phyloP scores from a whole-genome alignment of 2,113 vertebrate species.

The Rhodinocichla rosea region DNA sequence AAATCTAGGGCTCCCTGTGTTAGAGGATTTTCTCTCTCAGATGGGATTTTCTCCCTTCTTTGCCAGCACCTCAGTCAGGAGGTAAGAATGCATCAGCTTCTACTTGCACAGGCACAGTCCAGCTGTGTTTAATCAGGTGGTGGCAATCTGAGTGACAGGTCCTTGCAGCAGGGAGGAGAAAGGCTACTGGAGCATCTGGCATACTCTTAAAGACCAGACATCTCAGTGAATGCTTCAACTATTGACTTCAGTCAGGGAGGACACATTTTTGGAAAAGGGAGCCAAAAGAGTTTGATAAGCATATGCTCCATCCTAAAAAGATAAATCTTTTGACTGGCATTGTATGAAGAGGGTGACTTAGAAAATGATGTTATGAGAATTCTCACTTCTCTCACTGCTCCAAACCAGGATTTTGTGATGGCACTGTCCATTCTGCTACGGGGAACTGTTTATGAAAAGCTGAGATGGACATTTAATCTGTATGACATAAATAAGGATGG shows the following conservation, averaged over 20 bases:
- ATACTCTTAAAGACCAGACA: neutral
- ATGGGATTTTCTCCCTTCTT: neutral
- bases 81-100: neutral
- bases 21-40: neutral
- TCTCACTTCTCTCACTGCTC: neutral
- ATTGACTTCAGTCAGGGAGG: neutral
- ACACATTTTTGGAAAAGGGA: neutral
- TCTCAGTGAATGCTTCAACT: neutral
- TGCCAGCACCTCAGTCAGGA: neutral
- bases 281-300: neutral
- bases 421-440: slow-evolving; percentile 91
- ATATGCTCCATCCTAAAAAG: neutral
- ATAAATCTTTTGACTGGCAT: neutral
- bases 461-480: slow-evolving; percentile 96
- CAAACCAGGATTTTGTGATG: slow-evolving; percentile 90
- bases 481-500: slow-evolving; percentile 98
- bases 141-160: neutral
- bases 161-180: neutral
- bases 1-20: neutral
- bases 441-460: slow-evolving; percentile 90
- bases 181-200: neutral
- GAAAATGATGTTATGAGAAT: neutral
- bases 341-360: neutral
- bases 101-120: neutral
- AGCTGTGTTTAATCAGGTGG: neutral